These are phyloP conservation scores for Aricia agestis DNA, from an alignment of 1,140 invertebrate genomes.

Conservation along the genomic window DNA sequence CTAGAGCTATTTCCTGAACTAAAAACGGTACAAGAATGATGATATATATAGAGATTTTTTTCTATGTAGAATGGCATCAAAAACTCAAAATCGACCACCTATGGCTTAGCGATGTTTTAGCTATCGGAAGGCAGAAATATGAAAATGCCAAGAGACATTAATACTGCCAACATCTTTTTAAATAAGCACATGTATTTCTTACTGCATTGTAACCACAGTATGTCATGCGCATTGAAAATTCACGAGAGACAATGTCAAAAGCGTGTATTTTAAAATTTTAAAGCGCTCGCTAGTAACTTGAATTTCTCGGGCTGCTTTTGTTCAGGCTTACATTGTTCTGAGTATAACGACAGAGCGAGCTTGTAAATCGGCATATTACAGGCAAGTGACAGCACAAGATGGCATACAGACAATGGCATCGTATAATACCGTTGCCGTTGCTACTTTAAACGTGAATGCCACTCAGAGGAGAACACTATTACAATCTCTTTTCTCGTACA, in stretches of 20 bases:
- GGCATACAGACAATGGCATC: constrained; percentile 21
- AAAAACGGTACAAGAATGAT: no score
- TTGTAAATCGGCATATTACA: constrained; percentile 22
- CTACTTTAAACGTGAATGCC: constrained; percentile 19
- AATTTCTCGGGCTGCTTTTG: constrained; percentile 12
- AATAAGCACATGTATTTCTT: not conserved
- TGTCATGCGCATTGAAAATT: not conserved
- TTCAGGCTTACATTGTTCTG: constrained; percentile 7
- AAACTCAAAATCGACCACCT: no score
- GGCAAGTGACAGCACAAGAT: constrained; percentile 17
- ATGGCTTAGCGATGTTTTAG: no score
- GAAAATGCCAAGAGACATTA: no score
- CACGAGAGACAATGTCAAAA: not conserved
- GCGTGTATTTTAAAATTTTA: constrained; percentile 7
- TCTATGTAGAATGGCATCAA: no score
- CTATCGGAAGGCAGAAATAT: no score
- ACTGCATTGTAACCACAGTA: not conserved
- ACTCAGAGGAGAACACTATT: constrained; percentile 8
- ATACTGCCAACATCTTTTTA: not conserved
- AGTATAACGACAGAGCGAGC: not conserved
- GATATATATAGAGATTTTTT: no score
- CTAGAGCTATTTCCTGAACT: no score
- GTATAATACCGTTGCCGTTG: constrained; percentile 21
- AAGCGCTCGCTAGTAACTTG: not conserved
- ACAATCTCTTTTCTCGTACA: not conserved